Percentiles rank a stretch among this genome's conserved stretches.
These are phyloP conservation scores for Miltochrista miniata DNA, from an alignment of 2,888 invertebrate species.

Conservation along the genomic window DNA sequence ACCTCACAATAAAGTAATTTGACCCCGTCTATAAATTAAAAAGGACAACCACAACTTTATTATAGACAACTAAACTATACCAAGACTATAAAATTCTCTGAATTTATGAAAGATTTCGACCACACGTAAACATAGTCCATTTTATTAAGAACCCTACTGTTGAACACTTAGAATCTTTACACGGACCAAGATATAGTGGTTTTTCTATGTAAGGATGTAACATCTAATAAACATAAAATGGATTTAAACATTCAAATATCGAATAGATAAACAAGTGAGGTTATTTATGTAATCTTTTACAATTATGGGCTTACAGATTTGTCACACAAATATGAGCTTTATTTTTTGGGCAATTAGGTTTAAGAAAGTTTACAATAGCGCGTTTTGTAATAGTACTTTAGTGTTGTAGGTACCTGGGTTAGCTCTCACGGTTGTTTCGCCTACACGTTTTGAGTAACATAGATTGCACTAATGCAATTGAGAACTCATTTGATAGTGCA, in stretches of 20 bases:
- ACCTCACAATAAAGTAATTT: slow-evolving; percentile 19
- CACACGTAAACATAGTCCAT: slow-evolving; percentile 27
- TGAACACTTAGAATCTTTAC: slow-evolving; percentile 5
- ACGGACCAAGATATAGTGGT: slow-evolving; percentile 27
- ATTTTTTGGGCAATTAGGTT: slow-evolving; percentile 24
- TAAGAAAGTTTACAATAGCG: slow-evolving; percentile 21
- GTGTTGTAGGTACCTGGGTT: slow-evolving; percentile 44
- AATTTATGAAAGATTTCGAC: slow-evolving; percentile 38
- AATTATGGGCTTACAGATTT: slow-evolving; percentile 21
- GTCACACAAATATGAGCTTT: slow-evolving; percentile 31
- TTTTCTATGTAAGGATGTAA: slow-evolving; percentile 43
- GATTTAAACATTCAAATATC: slow-evolving; percentile 53
- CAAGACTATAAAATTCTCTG: slow-evolving; percentile 21
- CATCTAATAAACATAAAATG: slow-evolving; percentile 51
- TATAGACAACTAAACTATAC: slow-evolving; percentile 14
- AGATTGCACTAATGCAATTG: slow-evolving; percentile 39
- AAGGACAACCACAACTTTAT: slow-evolving; percentile 32
- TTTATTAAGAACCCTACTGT: slow-evolving; percentile 28
- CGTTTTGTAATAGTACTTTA: slow-evolving; percentile 21
- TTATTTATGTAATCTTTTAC: slow-evolving; percentile 49
- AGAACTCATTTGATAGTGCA: slow-evolving; percentile 29
- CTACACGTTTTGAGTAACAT: slow-evolving; percentile 44
- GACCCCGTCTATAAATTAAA: slow-evolving; percentile 30
- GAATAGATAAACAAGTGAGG: slow-evolving; percentile 44
- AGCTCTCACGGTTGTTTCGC: slow-evolving; percentile 61